phyloP scores from a whole-genome alignment of 1,140 invertebrate genomes.

The Drosophila nikananu region DNA sequence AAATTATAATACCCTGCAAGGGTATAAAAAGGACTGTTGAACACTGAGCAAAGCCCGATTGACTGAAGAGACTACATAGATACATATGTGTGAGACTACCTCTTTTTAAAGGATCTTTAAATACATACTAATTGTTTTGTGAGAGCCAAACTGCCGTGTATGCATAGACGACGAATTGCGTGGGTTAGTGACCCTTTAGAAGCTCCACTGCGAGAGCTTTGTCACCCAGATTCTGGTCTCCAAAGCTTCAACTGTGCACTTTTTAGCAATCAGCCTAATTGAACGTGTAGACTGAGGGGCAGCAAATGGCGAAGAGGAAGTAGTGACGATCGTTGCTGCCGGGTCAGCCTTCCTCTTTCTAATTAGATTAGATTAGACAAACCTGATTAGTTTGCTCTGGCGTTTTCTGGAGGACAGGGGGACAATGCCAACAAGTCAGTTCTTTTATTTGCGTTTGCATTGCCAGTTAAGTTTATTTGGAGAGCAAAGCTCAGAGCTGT shows the following conservation, averaged over 20 bases:
- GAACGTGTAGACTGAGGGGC: constrained; percentile 14
- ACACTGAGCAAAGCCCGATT: background rate
- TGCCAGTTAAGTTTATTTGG: constrained; percentile 20
- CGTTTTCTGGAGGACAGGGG: constrained; percentile 7
- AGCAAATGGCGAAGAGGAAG: constrained; percentile 9
- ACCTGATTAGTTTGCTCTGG: constrained; percentile 53
- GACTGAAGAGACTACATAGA: no score
- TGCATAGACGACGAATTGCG: background rate
- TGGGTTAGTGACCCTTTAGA: constrained; percentile 27
- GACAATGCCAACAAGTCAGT: constrained; percentile 22
- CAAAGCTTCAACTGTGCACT: constrained; percentile 32
- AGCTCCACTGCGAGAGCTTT: constrained; percentile 34
- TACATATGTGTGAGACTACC: no score
- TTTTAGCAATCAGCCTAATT: constrained; percentile 36
- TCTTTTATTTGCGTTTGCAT: constrained; percentile 28
- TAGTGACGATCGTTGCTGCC: constrained; percentile 32
- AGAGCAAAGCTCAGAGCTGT: constrained; percentile 34
- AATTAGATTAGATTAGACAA: constrained; percentile 76
- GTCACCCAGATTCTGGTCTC: constrained; percentile 6
- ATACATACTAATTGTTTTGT: background rate
- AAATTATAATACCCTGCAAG: no score
- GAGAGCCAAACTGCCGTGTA: background rate
- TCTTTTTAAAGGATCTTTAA: background rate
- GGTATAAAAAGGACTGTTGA: no score
- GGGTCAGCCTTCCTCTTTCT: constrained; percentile 22